Evolutionary conservation across 2,888 invertebrate species (phyloP).

Genomic region (Temnothorax unifasciatus): DNA sequence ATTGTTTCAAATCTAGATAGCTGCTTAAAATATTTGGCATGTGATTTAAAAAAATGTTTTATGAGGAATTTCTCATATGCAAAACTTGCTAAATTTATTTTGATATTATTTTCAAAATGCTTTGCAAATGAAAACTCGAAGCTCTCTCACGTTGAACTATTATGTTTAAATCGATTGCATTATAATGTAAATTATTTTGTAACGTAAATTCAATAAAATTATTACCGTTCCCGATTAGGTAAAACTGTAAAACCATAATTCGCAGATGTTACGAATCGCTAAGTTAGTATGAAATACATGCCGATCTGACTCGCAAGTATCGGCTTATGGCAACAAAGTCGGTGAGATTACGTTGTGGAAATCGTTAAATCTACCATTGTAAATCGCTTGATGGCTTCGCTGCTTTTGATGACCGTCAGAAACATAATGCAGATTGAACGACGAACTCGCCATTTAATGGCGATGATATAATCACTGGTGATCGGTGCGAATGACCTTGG

Average conservation of each 20-base stretch:
- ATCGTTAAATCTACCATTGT: background rate
- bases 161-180: background rate
- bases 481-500: slow-evolving; percentile 16
- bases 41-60: background rate
- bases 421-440: slow-evolving; percentile 6
- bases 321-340: background rate
- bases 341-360: background rate
- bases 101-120: background rate
- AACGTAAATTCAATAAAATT: slow-evolving; percentile 10
- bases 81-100: background rate
- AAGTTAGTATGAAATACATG: background rate
- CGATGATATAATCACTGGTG: slow-evolving; percentile 36
- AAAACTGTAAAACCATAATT: background rate
- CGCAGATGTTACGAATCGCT: background rate
- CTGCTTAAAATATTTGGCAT: background rate
- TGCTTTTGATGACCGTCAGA: background rate
- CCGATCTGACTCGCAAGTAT: background rate
- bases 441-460: slow-evolving; percentile 20
- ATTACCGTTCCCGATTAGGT: background rate
- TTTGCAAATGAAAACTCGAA: background rate
- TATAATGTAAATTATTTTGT: background rate
- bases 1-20: background rate
- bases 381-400: slow-evolving; percentile 3
- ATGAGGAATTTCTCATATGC: background rate
- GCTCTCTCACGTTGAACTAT: background rate